Evolutionary conservation across 2,888 invertebrate species (phyloP), one percentile per base, ranked within the genome.

Genomic region (Aspidapion aeneum): DNA sequence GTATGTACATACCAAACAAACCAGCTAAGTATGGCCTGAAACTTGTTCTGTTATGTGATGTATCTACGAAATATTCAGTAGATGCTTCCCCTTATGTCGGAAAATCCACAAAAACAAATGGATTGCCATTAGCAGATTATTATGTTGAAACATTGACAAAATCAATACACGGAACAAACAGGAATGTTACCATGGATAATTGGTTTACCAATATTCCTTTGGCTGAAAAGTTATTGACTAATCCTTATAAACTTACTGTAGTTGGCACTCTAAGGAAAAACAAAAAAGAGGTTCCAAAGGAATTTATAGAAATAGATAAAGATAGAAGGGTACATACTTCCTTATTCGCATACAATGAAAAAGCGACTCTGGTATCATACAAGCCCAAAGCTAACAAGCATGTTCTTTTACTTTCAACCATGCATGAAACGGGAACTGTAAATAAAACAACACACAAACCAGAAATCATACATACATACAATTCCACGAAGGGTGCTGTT

Each of bases 1-100:
- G 51, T 22, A 60, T n/a, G n/a, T n/a, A n/a, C n/a, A n/a, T 60
- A n/a, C 60, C 60, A 18, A 55, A 19, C 22, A 60, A 60, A 18
- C 60, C 60, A 12, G 20, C 55, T 7, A 60, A 60, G 22, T 60
- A 60, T 22, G 55, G 55, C 3, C 1, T 60, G 7, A 60, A 60
- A 18, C 21, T 60, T 16, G 55, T 60, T 21, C 21, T 55, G 55
- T 16, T 60, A n/a, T 60, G 60, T 22, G 55, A 60, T 18, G n/a
- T 20, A 3, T n/a, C n/a, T 55, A 21, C 54, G 2, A 60, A 60
- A 22, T 60, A 60, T 20, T 7, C 55, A 35, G 16, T 22, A 5
- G 55, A 60, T 55, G 54, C 58, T 20, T 2, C 16, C 19, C 60
- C 55, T 9, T 58, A 58, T 35, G 55, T 52, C 35, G 59, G 59